phyloP scores from a whole-genome alignment of 1,140 invertebrate genomes.

The Cyclargus thomasi region DNA sequence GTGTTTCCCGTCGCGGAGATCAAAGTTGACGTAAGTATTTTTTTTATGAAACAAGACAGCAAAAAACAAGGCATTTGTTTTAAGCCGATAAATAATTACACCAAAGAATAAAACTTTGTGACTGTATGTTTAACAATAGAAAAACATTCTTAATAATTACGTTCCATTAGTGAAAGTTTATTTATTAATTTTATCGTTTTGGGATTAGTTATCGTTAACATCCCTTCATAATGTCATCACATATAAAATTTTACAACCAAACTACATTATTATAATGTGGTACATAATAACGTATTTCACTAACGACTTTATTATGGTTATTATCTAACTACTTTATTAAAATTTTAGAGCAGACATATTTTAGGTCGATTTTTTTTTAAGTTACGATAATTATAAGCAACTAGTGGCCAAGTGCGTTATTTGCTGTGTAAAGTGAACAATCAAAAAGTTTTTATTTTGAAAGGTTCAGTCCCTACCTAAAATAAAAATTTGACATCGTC shows the following conservation, averaged over 20 bases:
- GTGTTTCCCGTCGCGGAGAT: slow-evolving; percentile 84
- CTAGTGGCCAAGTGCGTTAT: too few species aligned
- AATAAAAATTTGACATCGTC: too few species aligned
- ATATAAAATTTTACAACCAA: neutral
- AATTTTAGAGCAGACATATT: neutral
- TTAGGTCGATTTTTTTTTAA: neutral
- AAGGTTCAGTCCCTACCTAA: too few species aligned
- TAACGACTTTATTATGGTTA: neutral
- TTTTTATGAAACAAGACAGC: too few species aligned
- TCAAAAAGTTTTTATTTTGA: too few species aligned
- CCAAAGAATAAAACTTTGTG: too few species aligned
- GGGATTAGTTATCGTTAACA: neutral
- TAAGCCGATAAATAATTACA: too few species aligned
- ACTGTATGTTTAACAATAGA: too few species aligned
- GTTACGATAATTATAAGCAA: too few species aligned
- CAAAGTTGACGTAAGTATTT: slow-evolving; percentile 84
- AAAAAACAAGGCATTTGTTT: too few species aligned
- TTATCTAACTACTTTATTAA: neutral
- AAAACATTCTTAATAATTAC: neutral
- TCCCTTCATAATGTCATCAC: neutral
- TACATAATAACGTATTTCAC: neutral
- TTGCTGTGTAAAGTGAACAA: too few species aligned
- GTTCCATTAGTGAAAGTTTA: neutral
- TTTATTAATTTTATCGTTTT: neutral
- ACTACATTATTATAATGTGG: neutral